These are phyloP conservation scores for Anagrus nilaparvatae DNA, from an alignment of 1,140 invertebrate species.

Conservation along the genomic window DNA sequence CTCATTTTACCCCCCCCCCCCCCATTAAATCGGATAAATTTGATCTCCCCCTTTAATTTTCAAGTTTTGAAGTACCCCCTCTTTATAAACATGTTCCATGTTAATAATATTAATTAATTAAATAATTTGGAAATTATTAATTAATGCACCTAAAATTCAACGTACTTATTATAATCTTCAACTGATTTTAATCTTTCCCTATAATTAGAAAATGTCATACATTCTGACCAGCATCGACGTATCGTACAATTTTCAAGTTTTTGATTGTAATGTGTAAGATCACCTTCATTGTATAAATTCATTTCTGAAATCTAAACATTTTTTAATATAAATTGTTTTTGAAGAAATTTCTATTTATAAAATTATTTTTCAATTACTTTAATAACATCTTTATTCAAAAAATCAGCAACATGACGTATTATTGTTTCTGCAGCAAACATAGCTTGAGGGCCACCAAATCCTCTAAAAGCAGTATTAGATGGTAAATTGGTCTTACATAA, in stretches of 20 bases:
- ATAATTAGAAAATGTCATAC: slow-evolving; percentile 59
- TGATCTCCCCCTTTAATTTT: too few species aligned
- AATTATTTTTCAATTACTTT: slow-evolving; percentile 28
- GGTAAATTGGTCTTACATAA: slow-evolving; percentile 77
- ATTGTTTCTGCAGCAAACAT: slow-evolving; percentile 78
- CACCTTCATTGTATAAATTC: slow-evolving; percentile 77
- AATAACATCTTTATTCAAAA: slow-evolving; percentile 50
- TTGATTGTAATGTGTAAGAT: slow-evolving; percentile 73
- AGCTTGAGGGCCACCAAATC: slow-evolving; percentile 82
- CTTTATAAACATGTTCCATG: too few species aligned
- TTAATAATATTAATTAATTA: too few species aligned
- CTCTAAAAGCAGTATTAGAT: slow-evolving; percentile 84
- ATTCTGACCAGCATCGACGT: slow-evolving; percentile 74
- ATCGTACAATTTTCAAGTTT: slow-evolving; percentile 64
- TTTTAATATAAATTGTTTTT: slow-evolving; percentile 1
- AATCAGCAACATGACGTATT: slow-evolving; percentile 63
- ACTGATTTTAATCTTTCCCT: slow-evolving; percentile 48
- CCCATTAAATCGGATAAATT: background rate
- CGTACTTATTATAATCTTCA: slow-evolving; percentile 66
- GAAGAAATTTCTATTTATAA: background rate
- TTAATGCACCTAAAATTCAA: too few species aligned
- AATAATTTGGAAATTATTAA: too few species aligned
- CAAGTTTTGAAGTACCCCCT: too few species aligned
- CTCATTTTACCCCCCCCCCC: background rate
- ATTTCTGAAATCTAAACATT: slow-evolving; percentile 47